Percentiles rank a stretch among this genome's conserved stretches.
Evolutionary conservation across 2,113 vertebrate species (phyloP).

Genomic region (Corythornis madagascariensis): DNA sequence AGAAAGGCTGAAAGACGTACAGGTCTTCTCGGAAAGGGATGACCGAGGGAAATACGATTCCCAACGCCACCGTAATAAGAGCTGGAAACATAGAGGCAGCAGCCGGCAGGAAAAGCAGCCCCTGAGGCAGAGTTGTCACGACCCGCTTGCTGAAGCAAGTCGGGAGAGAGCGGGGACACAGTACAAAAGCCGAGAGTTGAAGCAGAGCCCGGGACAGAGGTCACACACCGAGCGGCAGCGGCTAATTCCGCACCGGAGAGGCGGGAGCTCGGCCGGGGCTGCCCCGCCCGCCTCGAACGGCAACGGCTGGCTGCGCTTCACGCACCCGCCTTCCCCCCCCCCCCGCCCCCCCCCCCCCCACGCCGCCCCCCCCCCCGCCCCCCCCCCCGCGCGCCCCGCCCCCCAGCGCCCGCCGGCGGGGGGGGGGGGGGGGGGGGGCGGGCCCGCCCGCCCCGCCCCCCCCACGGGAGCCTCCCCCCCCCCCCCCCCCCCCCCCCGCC

Average conservation of each 20-base stretch:
- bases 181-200: fast-evolving
- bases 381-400: background rate
- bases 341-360: background rate
- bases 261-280: background rate
- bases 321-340: too few relatives aligned
- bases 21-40: too few relatives aligned
- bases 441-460: too few relatives aligned
- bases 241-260: background rate
- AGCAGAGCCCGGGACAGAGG: background rate
- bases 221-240: background rate
- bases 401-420: too few relatives aligned
- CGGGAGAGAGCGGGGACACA: fast-evolving
- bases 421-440: too few relatives aligned
- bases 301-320: background rate
- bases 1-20: fast-evolving
- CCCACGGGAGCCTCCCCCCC: too few relatives aligned
- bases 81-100: background rate
- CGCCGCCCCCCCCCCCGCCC: background rate
- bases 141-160: background rate
- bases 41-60: background rate
- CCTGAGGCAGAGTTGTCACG: background rate
- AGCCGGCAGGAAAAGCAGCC: background rate
- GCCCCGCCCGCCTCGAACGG: background rate
- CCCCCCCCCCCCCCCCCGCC: background rate
- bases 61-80: fast-evolving